These are phyloP conservation scores for Margaritifera margaritifera DNA, from an alignment of 2,888 invertebrate species.

Conservation along the genomic window DNA sequence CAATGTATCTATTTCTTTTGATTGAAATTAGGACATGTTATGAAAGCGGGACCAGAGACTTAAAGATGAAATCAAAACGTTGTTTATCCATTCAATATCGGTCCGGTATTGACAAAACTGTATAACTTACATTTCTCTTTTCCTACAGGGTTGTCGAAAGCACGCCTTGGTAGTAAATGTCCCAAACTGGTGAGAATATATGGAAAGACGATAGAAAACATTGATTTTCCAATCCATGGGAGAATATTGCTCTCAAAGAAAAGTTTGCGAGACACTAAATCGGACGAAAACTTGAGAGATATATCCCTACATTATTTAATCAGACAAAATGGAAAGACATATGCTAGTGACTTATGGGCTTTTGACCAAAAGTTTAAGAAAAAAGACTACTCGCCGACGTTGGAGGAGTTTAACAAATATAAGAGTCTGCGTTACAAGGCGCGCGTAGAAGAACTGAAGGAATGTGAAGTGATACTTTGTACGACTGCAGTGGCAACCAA, in stretches of 20 bases:
- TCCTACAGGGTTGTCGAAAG: slow-evolving; percentile 30
- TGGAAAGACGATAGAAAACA: slow-evolving; percentile 50
- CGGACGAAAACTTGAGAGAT: slow-evolving; percentile 27
- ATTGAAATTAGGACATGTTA: too few relatives aligned
- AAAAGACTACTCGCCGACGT: slow-evolving; percentile 6
- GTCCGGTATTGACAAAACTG: too few relatives aligned
- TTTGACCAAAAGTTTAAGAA: slow-evolving; percentile 29
- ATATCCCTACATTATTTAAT: slow-evolving; percentile 47
- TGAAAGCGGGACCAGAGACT: too few relatives aligned
- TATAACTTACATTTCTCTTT: too few relatives aligned
- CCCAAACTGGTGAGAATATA: slow-evolving; percentile 62
- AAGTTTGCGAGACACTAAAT: slow-evolving; percentile 24
- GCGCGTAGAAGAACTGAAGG: slow-evolving; percentile 37
- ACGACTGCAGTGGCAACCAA: slow-evolving; percentile 42
- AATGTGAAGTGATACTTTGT: slow-evolving; percentile 50
- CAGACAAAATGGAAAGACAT: slow-evolving; percentile 27
- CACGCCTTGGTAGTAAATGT: slow-evolving; percentile 32
- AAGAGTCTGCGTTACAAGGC: slow-evolving; percentile 29
- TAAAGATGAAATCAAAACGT: too few relatives aligned
- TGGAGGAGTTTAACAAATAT: slow-evolving; percentile 36
- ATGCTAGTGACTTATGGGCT: slow-evolving; percentile 19
- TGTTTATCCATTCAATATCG: too few relatives aligned
- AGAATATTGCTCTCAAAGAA: slow-evolving; percentile 33
- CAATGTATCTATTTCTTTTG: too few relatives aligned
- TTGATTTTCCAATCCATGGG: slow-evolving; percentile 60